A percentile compares a stretch with the other conserved stretches of the same genome.
Conservation (phyloP, 2,888 invertebrate species). For the Ichneumon xanthorius region DNA sequence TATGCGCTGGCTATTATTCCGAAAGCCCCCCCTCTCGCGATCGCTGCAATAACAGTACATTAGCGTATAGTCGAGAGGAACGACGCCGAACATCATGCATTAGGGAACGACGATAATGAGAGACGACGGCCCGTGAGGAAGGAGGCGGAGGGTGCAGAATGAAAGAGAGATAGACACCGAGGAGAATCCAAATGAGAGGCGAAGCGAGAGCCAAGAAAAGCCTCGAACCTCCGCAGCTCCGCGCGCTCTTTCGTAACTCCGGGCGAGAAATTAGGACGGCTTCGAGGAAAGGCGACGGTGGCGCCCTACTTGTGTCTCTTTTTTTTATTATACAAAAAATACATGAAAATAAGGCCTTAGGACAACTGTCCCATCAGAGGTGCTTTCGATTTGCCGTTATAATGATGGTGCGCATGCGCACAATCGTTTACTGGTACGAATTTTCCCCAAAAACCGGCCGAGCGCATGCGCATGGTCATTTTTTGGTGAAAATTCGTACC, state of each 20-base stretch:
- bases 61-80: slow-evolving; percentile 52
- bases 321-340: too few species aligned
- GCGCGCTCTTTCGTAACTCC: slow-evolving; percentile 46
- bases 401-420: too few species aligned
- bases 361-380: too few species aligned
- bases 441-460: too few species aligned
- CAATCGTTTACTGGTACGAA: too few species aligned
- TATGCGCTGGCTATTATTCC: slow-evolving; percentile 47
- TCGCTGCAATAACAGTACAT: slow-evolving; percentile 75
- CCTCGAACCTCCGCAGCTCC: slow-evolving; percentile 4
- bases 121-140: slow-evolving; percentile 38
- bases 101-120: slow-evolving; percentile 73
- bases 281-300: slow-evolving; percentile 69
- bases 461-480: too few species aligned
- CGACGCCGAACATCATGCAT: slow-evolving; percentile 68
- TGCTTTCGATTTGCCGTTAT: too few species aligned
- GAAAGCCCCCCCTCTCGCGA: slow-evolving; percentile 54
- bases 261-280: slow-evolving; percentile 66
- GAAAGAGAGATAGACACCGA: not conserved
- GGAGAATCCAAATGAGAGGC: slow-evolving; percentile 2
- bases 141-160: not conserved
- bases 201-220: slow-evolving; percentile 9
- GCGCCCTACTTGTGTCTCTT: slow-evolving; percentile 71
- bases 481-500: too few species aligned
- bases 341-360: too few species aligned